Conservation (phyloP, 2,113 vertebrate species). For the Myxocyprinus asiaticus region DNA sequence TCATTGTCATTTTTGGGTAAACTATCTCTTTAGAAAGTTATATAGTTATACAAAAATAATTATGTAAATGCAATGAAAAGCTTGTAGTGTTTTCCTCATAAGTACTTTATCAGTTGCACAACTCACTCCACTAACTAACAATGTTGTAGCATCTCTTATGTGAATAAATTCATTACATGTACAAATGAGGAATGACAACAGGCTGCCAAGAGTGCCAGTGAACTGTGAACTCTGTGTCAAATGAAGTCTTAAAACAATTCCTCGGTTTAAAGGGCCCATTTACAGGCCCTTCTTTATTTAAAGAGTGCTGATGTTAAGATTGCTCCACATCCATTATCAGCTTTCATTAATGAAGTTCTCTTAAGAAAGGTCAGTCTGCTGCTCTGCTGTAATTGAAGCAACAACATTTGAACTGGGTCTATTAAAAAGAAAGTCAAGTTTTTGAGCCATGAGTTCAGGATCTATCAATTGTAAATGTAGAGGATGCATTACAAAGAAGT, state of each 20-base stretch:
- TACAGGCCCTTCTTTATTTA: neutral
- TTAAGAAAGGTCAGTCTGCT: conserved; percentile 9
- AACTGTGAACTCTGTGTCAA: neutral
- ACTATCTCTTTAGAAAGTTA: too few relatives aligned
- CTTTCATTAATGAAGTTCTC: conserved; percentile 23
- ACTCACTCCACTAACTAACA: neutral
- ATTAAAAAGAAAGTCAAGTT: conserved; percentile 27
- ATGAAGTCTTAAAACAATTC: conserved; percentile 1
- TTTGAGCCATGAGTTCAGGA: neutral
- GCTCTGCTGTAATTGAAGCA: conserved; percentile 9
- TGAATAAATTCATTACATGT: neutral
- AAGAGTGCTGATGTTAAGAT: neutral
- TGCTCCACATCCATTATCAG: conserved; percentile 6
- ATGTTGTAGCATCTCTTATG: conserved; percentile 1
- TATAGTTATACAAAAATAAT: too few relatives aligned
- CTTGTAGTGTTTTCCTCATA: neutral
- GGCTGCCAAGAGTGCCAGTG: neutral
- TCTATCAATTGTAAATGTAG: conserved; percentile 1
- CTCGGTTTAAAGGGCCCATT: neutral
- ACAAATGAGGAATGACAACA: neutral
- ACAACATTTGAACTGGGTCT: neutral
- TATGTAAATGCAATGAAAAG: too few relatives aligned
- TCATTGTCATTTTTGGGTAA: too few relatives aligned
- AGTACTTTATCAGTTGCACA: neutral
- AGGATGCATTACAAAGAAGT: neutral